Evolutionary conservation across 2,113 vertebrate genomes (phyloP), one percentile per base, ranked within the genome.

Genomic region (Sigmodon hispidus): DNA sequence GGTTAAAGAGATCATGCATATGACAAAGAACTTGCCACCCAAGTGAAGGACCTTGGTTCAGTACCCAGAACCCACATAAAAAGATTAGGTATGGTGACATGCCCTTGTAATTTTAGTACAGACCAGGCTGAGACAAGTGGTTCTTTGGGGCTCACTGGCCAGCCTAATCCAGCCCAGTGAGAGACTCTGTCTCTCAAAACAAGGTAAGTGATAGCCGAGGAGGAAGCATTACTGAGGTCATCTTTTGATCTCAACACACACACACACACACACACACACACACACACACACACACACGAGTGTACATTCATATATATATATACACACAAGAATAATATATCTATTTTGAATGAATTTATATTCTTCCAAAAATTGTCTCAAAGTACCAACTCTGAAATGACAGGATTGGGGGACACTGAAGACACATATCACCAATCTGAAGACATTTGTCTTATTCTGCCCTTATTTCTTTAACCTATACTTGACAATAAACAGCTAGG

Each of bases 401-500:
- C 67, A 90, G 16, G 61, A 77, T 81, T 86, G 50, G 52, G 86
- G 36, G 8, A 3, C 19, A 22, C 17, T 5, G 3, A 45, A 7
- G 40, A 97, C 94, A 63, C 36, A 93, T 97, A 80, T 88, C 70
- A 61, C 61, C 90, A 95, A 97, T 96, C 94, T 94, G 34, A 89
- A 97, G 96, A 92, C 26, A 96, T 93, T 92, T 97, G 97, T 91
- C 84, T 87, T 97, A 94, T 89, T 92, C 76, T 40, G 91, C 59
- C 26, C 86, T 95, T 79, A 72, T 97, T 95, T 97, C 94, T 95
- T 98, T 98, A 98, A 97, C 97, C 94, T 81, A 93, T 63, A 69
- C 72, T 97, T 96, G 96, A 96, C 97, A 98, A 97, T 97, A 98
- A 95, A 94, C n/a, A 83, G 94, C 90, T 87, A 94, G 88, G 76